phyloP scores from a whole-genome alignment of 2,888 invertebrate species.

The Eledone cirrhosa region DNA sequence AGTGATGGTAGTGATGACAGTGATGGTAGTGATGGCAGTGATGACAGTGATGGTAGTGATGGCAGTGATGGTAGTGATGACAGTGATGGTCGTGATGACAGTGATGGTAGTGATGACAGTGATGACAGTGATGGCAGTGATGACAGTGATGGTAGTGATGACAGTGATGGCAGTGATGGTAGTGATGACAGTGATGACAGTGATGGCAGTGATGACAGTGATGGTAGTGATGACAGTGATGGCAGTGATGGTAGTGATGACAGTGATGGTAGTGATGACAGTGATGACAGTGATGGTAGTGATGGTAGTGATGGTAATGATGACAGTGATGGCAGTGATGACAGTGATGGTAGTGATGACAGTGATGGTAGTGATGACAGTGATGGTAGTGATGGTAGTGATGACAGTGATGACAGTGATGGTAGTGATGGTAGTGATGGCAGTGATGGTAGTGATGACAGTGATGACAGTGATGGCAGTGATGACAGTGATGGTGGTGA shows the following conservation, averaged over 20 bases:
- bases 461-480: constrained; percentile 19
- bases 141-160: background rate
- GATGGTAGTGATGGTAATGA: constrained; percentile 13
- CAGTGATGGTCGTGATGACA: constrained; percentile 9
- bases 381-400: constrained; percentile 16
- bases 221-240: constrained; percentile 1
- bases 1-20: constrained; percentile 22
- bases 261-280: constrained; percentile 18
- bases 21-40: background rate
- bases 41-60: background rate
- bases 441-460: background rate
- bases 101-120: constrained; percentile 6
- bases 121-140: background rate
- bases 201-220: constrained; percentile 16
- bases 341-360: constrained; percentile 15
- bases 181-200: constrained; percentile 19
- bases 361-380: constrained; percentile 16
- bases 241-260: constrained; percentile 8
- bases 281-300: constrained; percentile 19
- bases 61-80: constrained; percentile 8
- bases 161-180: constrained; percentile 8
- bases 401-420: background rate
- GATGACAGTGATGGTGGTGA: too few relatives aligned
- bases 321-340: constrained; percentile 9
- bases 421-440: constrained; percentile 8